Evolutionary conservation across 2,888 invertebrate species (phyloP), one percentile per base, ranked within the genome.

Genomic region (Elegia similella): DNA sequence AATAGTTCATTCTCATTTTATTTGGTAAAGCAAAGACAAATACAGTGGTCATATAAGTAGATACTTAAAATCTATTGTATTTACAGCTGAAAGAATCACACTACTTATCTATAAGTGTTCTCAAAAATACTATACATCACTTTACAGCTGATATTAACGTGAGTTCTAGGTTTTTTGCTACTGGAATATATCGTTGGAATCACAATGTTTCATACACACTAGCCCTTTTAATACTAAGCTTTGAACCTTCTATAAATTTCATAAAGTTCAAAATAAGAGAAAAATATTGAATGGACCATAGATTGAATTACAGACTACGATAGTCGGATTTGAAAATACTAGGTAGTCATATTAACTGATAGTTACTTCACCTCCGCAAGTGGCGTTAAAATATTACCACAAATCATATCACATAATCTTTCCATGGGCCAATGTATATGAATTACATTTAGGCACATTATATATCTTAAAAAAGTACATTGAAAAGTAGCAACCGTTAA

Each of bases 11-110:
- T 72, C 66, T 60, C 64, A 64, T 68, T 66, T 75, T 76, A 79
- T 79, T 80, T 79, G 80, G 79, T 80, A 76, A 78, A 78, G 78
- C 79, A 73, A 69, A 75, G 66, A 73, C 66, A 71, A 70, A 73
- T 69, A 70, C 64, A 71, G 66, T 68, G 69, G 60, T 72, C 69
- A 68, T 69, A 62, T 34, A 34, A 1, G 32, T 84, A 85, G 83
- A 84, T 85, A 86, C 85, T 79, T 78, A 66, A 64, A 67, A n/a
- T 70, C 70, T 59, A 48, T 29, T 16, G 44, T 57, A 52, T 47
- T 42, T 42, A 53, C 56, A 54, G 17, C 50, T 44, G 43, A 15
- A 48, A 43, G 53, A 57, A 58, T 32, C 32, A 32, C 32, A 48
- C 48, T 17, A 29, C 29, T 16, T 16, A 44, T 10, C 23, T 46